These are phyloP conservation scores for Mola mola DNA, from an alignment of 2,113 vertebrate species.

Conservation along the genomic window DNA sequence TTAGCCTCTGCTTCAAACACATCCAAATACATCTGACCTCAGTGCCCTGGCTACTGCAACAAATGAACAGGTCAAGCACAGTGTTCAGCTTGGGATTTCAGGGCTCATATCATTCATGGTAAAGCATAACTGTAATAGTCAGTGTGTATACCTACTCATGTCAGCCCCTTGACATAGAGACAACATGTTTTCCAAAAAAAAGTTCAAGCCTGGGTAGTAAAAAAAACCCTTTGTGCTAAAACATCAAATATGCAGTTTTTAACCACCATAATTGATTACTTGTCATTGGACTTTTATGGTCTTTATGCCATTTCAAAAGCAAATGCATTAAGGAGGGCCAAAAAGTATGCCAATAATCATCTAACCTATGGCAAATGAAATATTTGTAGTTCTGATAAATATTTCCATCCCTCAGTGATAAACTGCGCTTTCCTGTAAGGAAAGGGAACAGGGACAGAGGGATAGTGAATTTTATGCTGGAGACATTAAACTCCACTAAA, in stretches of 20 bases:
- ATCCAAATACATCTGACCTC: slow-evolving; percentile 55
- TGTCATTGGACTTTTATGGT: slow-evolving; percentile 39
- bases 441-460: slow-evolving; percentile 41
- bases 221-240: background rate
- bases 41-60: slow-evolving; percentile 29
- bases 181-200: slow-evolving; percentile 1
- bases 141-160: slow-evolving; percentile 14
- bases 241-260: slow-evolving; percentile 13
- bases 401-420: slow-evolving; percentile 49
- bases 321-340: slow-evolving; percentile 25
- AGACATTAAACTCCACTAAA: slow-evolving; percentile 67
- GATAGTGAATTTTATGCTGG: slow-evolving; percentile 38
- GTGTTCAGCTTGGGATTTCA: slow-evolving; percentile 26
- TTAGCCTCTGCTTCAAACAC: slow-evolving; percentile 53
- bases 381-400: slow-evolving; percentile 57
- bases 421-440: slow-evolving; percentile 16
- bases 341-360: slow-evolving; percentile 36
- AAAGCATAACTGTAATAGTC: slow-evolving; percentile 4
- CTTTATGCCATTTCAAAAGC: slow-evolving; percentile 50
- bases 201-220: slow-evolving; percentile 4
- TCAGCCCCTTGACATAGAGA: slow-evolving; percentile 1
- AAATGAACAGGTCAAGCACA: slow-evolving; percentile 61
- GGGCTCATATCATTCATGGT: slow-evolving; percentile 60
- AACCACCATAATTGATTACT: slow-evolving; percentile 25
- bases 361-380: slow-evolving; percentile 40